A percentile compares a stretch with the other conserved stretches of the same genome.
Evolutionary conservation across 2,888 invertebrate species (phyloP).

Genomic region (Candidula unifasciata): DNA sequence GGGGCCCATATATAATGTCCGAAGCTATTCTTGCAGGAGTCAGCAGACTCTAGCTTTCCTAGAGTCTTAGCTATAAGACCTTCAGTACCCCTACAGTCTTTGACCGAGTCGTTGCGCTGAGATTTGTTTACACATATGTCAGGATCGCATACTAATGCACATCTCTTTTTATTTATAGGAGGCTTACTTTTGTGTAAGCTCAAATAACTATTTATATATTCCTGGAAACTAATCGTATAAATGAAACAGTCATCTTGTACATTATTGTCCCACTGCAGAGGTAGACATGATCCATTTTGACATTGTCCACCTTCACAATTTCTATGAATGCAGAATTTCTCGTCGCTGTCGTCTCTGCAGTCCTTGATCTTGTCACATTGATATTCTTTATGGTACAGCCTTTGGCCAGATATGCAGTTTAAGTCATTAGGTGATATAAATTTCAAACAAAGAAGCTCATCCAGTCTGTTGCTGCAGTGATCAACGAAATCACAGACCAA

Average conservation of each 20-base stretch:
- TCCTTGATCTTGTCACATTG: background rate
- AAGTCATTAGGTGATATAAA: no score
- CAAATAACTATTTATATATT: background rate
- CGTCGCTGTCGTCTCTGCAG: background rate
- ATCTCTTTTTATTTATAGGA: background rate
- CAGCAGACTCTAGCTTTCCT: background rate
- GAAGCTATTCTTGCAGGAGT: no score
- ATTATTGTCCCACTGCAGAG: background rate
- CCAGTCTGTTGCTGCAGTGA: constrained; percentile 11
- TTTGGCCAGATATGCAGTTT: no score
- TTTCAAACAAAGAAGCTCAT: background rate
- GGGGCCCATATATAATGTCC: background rate
- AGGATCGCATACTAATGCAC: constrained; percentile 9
- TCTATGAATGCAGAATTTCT: background rate
- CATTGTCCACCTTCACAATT: background rate
- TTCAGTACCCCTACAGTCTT: background rate
- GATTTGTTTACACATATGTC: background rate
- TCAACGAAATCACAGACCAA: constrained; percentile 16
- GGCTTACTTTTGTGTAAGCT: background rate
- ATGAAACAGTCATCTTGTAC: constrained; percentile 16
- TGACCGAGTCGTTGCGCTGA: background rate
- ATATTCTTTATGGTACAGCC: no score
- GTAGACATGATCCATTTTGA: constrained; percentile 15
- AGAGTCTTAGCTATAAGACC: background rate
- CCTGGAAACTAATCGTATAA: background rate